These are phyloP conservation scores for Crenuchus spilurus DNA, from an alignment of 2,797 vertebrate genomes.

Conservation along the genomic window DNA sequence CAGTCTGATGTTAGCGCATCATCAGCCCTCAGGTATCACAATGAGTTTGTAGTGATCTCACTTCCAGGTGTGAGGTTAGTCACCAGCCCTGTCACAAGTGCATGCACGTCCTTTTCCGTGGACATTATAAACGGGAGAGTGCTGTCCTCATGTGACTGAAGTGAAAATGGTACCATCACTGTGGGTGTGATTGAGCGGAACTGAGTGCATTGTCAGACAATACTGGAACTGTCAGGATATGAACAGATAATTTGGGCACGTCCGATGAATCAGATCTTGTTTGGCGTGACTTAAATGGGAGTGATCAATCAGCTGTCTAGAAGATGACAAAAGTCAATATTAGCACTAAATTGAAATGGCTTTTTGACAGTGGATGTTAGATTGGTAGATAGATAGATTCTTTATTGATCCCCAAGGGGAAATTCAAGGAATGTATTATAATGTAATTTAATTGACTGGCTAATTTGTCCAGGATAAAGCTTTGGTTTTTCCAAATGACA, in stretches of 20 bases:
- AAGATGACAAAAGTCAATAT: neutral
- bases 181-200: constrained; percentile 35
- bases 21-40: neutral
- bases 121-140: constrained; percentile 18
- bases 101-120: constrained; percentile 25
- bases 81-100: constrained; percentile 27
- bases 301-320: neutral
- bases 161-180: constrained; percentile 5
- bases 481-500: too few species aligned
- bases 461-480: too few species aligned
- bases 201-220: constrained; percentile 14
- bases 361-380: too few species aligned
- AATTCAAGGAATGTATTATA: too few species aligned
- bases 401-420: too few species aligned
- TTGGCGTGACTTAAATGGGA: constrained; percentile 11
- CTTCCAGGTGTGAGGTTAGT: constrained; percentile 45
- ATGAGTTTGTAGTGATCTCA: constrained; percentile 35
- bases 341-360: neutral
- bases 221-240: constrained; percentile 23
- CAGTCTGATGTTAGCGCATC: constrained; percentile 48
- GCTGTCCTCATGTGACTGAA: constrained; percentile 13
- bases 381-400: too few species aligned
- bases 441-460: too few species aligned
- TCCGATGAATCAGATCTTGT: constrained; percentile 17
- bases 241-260: constrained; percentile 18